A percentile compares a stretch with the other conserved stretches of the same genome.
phyloP scores from a whole-genome alignment of 2,888 invertebrate genomes.

The Escarpia spicata region DNA sequence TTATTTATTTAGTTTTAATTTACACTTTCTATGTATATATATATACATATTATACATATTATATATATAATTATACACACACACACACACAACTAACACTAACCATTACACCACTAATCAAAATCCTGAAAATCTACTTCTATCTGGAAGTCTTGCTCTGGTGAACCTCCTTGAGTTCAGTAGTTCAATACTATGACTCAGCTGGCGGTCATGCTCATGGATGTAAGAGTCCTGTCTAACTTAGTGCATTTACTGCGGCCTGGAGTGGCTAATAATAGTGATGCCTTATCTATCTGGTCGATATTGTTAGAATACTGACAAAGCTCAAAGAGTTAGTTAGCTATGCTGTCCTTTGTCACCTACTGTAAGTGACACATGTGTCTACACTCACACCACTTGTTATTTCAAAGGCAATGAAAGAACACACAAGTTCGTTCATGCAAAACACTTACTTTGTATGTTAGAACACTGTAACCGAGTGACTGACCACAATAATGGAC shows the following conservation, averaged over 20 bases:
- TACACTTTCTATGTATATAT: too few species aligned
- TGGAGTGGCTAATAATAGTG: not conserved
- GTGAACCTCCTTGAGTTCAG: too few species aligned
- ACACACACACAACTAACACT: too few species aligned
- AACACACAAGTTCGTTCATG: not conserved
- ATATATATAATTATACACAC: too few species aligned
- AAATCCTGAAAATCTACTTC: too few species aligned
- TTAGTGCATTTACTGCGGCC: not conserved
- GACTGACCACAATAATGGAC: not conserved
- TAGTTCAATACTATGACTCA: too few species aligned
- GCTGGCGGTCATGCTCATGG: not conserved
- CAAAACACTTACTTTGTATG: not conserved
- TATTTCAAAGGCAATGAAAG: not conserved
- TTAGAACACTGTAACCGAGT: not conserved
- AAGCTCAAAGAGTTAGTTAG: not conserved
- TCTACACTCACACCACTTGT: not conserved
- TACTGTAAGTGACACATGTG: not conserved
- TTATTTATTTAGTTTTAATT: too few species aligned
- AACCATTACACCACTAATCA: too few species aligned
- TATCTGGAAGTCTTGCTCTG: too few species aligned
- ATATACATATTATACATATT: too few species aligned
- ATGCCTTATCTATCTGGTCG: not conserved
- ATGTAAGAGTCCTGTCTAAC: not conserved
- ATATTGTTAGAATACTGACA: not conserved
- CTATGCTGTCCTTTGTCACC: not conserved